phyloP scores from a whole-genome alignment of 2,113 vertebrate species.

The Benitochromis conjunctus region DNA sequence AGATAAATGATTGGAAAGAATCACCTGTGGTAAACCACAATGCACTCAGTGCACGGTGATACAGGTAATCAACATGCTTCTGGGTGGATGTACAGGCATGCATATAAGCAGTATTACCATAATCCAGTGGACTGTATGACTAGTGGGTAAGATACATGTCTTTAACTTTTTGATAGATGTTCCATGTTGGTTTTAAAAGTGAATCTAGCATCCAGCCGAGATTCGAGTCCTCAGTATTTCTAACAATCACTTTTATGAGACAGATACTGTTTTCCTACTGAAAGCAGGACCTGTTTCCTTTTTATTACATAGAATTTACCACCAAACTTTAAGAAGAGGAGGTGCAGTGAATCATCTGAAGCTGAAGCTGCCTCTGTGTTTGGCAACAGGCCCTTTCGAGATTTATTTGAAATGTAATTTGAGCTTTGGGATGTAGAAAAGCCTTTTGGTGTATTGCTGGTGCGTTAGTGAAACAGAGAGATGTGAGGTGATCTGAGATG shows the following conservation, averaged over 20 bases:
- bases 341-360: neutral
- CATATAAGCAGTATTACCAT: accelerated
- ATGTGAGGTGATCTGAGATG: neutral
- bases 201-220: neutral
- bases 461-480: neutral
- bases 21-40: neutral
- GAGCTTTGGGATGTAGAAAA: neutral
- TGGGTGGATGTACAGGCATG: accelerated
- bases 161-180: neutral
- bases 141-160: neutral
- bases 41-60: neutral
- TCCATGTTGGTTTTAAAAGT: neutral
- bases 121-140: neutral
- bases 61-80: neutral
- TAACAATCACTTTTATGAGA: neutral
- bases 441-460: neutral
- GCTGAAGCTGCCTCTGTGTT: neutral
- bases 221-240: neutral
- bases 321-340: neutral
- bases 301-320: neutral
- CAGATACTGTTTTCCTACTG: neutral
- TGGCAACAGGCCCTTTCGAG: neutral
- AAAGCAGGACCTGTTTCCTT: neutral
- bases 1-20: neutral
- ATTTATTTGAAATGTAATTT: neutral